Base-by-base conservation (phyloP, 2,113 vertebrate species). In the Melanerpes aurifrons region DNA sequence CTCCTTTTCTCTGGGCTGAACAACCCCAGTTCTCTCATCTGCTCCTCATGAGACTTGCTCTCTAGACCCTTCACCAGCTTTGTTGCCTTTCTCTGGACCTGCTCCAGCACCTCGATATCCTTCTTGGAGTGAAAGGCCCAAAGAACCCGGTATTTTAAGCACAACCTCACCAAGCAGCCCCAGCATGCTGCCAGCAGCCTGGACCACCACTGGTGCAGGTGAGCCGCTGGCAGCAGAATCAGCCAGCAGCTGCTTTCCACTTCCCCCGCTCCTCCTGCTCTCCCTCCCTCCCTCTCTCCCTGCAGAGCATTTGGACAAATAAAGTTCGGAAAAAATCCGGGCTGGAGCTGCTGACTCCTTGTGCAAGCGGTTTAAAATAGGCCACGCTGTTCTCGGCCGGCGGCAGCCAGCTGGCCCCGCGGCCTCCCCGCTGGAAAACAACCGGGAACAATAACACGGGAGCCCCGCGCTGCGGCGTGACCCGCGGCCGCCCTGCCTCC, bases 311-410 rank as follows among this genome's bases (percentile, higher is more conserved):
- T 96, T 95, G 95, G 94, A 96, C 89, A 96, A 95, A 96, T 94
- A 96, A 94, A 96, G 96, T 96, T 93, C 71, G 92, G 96, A 96
- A 95, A 96, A 96, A 95, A 95, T 96, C 92, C 10, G 86, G 64
- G 92, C 92, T 90, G 87, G 95, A 96, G 94, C 89, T 92, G 92
- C 95, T 96, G 89, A 95, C 93, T 96, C 95, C 96, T 96, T 95
- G 95, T 96, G 95, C 94, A 95, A 95, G 96, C 32, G 37, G 94
- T 96, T 96, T 96, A 96, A 95, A 87, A 93, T 93, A 96, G 95
- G 96, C 93, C 94, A 96, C 8, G 63, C 91, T 96, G 92, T 96
- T 95, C 95, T 95, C 92, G 91, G 59, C 89, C 22, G 80, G 91
- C 91, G 47, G 94, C 94, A 95, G 96, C 91, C 96, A 95, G 92